phyloP scores from a whole-genome alignment of 2,113 vertebrate genomes.

The Megaceryle torquata region DNA sequence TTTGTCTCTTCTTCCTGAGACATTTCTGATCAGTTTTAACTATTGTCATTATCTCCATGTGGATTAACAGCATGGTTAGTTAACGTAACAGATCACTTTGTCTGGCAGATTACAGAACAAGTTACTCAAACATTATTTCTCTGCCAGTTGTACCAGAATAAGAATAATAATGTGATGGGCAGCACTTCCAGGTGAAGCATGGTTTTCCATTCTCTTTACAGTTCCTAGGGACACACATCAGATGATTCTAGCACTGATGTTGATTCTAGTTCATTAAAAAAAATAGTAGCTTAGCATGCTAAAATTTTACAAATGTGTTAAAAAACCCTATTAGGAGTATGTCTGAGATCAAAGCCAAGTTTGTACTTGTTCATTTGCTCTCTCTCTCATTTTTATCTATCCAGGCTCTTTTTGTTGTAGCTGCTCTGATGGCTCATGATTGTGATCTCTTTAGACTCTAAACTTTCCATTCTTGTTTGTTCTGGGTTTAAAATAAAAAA shows the following conservation, averaged over 20 bases:
- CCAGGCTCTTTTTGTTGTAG: neutral
- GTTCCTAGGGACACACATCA: neutral
- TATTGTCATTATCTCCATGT: neutral
- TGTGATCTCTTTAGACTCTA: neutral
- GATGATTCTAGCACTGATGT: neutral
- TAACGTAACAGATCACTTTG: neutral
- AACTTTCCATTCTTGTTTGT: neutral
- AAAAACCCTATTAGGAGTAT: neutral
- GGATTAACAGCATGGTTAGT: neutral
- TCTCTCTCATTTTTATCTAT: neutral
- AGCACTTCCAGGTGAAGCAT: neutral
- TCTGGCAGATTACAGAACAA: neutral
- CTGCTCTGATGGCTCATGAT: rapidly evolving
- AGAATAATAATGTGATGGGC: rapidly evolving
- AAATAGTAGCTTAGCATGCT: neutral
- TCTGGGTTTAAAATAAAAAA: neutral
- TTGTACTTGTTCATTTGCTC: neutral
- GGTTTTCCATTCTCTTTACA: neutral
- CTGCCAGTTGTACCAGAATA: neutral
- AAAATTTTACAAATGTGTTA: neutral
- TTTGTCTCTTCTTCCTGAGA: neutral
- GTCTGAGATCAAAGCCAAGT: neutral
- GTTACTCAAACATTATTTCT: neutral
- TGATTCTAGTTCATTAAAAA: neutral
- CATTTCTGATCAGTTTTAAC: neutral